Conservation (phyloP, 2,888 invertebrate genomes). For the Torymus texanus region DNA sequence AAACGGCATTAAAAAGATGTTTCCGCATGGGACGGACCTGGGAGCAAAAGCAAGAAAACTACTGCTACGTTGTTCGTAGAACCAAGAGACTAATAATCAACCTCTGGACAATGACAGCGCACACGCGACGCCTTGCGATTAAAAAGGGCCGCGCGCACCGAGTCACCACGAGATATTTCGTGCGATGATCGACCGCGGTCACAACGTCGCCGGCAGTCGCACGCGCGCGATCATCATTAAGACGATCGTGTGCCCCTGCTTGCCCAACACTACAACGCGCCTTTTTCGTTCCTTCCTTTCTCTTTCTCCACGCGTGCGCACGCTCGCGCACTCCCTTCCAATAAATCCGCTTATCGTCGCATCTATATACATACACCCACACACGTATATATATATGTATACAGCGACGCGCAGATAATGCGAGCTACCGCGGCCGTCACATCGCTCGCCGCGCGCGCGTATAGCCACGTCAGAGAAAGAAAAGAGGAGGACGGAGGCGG, state of each 20-base stretch:
- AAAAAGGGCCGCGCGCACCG: not conserved
- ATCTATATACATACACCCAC: constrained; percentile 60
- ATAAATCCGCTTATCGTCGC: constrained; percentile 71
- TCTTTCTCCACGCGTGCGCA: no score
- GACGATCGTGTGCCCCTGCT: constrained; percentile 18
- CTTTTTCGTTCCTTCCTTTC: constrained; percentile 34
- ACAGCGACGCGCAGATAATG: constrained; percentile 65
- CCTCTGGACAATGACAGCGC: not conserved
- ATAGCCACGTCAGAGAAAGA: constrained; percentile 41
- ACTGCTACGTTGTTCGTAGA: not conserved
- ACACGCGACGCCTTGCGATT: not conserved
- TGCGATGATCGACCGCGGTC: constrained; percentile 6
- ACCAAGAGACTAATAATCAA: constrained; percentile 27
- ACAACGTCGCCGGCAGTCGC: not conserved
- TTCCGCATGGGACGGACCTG: not conserved
- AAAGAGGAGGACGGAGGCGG: constrained; percentile 53
- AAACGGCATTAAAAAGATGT: not conserved
- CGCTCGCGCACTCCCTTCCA: constrained; percentile 50
- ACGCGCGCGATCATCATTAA: constrained; percentile 16
- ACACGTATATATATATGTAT: constrained; percentile 53
- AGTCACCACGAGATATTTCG: constrained; percentile 9
- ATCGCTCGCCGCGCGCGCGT: constrained; percentile 4
- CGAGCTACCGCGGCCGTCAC: constrained; percentile 58
- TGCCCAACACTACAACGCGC: constrained; percentile 1
- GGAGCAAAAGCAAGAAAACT: not conserved